Evolutionary conservation across 2,797 vertebrate genomes (phyloP).

Genomic region (Neopelma chrysocephalum): DNA sequence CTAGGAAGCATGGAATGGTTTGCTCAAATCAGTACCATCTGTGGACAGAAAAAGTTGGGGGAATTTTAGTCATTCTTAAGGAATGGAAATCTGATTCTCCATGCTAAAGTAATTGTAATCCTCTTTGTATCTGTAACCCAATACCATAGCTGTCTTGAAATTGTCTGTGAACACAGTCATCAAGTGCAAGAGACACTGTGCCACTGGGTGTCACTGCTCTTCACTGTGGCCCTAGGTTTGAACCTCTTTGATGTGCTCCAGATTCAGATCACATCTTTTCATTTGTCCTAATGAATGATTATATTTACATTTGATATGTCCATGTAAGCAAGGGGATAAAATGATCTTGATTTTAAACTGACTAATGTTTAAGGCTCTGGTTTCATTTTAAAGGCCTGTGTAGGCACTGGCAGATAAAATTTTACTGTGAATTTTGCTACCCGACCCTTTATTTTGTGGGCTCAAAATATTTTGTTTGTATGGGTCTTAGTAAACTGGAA

Average conservation of each 20-base stretch:
- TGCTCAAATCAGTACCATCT: slow-evolving; percentile 82
- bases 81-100: slow-evolving; percentile 81
- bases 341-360: neutral
- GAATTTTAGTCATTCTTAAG: slow-evolving; percentile 79
- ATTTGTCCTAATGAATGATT: neutral
- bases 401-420: neutral
- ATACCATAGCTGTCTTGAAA: slow-evolving; percentile 75
- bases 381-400: neutral
- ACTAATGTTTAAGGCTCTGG: neutral
- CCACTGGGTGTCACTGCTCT: slow-evolving; percentile 67
- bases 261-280: neutral
- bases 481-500: neutral
- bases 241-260: neutral
- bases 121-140: slow-evolving; percentile 80
- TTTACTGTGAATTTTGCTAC: neutral
- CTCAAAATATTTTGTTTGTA: neutral
- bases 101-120: slow-evolving; percentile 78
- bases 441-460: neutral
- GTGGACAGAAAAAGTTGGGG: slow-evolving; percentile 69
- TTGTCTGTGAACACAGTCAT: slow-evolving; percentile 57
- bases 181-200: slow-evolving; percentile 58
- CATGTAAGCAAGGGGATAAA: neutral
- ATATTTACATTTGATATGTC: slow-evolving; percentile 19
- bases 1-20: slow-evolving; percentile 76
- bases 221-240: slow-evolving; percentile 1